Base-by-base conservation (phyloP, 37 sponge, comb jelly and placozoan species). In the Oscarella lobularis region DNA sequence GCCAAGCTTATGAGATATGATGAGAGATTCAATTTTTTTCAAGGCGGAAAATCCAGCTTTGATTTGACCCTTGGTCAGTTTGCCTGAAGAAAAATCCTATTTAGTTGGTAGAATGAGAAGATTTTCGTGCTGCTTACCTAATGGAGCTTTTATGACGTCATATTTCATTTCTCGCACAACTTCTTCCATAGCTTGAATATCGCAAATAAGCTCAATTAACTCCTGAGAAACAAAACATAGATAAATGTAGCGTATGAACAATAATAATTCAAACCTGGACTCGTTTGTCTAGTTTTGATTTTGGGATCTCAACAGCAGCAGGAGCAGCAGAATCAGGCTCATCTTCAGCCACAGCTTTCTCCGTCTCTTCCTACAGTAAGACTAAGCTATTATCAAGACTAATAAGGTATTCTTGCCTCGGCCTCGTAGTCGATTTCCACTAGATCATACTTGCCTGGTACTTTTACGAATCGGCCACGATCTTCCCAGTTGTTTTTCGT, bases 151-250 rank as follows among this genome's bases (percentile, higher is more conserved):
- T 39, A 83, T 87, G 0, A 82, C 69, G 72, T 96, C 98, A 41
- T 89, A 96, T 37, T 96, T 89, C 93, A 96, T 92, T 75, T 92
- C 93, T 33, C 85, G 67, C 3, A 96, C 90, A 35, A 83, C 72
- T 1, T 82, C 84, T 67, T 96, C 98, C 90, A 96, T 92, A 0
- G 84, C 78, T 41, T 87, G 65, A 0, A 92, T 85, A 74, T 96
- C 75, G 48, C 90, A 92, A 48, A 96, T 92, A 66, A 96, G 80
- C 68, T 92, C 84, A 74, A 96, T 79, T 37, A 96, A 66, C 33
- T 78, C 72, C 87, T 93, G 72, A 0, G 75, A n/a, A n/a, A n/a
- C n/a, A n/a, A n/a, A n/a, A n/a, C n/a, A n/a, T n/a, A n/a, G n/a
- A n/a, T n/a, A n/a, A n/a, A n/a, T n/a, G n/a, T n/a, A n/a, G n/a